Evolutionary conservation across 2,113 vertebrate species (phyloP).

Genomic region (Cisticola juncidis): DNA sequence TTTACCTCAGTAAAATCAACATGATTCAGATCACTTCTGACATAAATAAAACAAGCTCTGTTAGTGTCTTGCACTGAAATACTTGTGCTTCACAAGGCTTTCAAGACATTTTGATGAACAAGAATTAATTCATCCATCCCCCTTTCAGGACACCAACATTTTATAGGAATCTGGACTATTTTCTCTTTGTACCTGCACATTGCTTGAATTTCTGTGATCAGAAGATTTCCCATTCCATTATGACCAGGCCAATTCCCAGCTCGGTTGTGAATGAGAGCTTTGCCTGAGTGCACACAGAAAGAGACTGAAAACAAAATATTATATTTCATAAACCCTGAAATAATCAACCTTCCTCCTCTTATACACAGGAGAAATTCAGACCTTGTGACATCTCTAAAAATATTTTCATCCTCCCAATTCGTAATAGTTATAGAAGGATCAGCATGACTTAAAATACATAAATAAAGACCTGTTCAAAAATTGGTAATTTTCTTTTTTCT

Average conservation of each 20-base stretch:
- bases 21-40: background rate
- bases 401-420: background rate
- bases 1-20: background rate
- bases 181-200: accelerated
- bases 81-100: background rate
- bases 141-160: background rate
- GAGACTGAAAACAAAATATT: background rate
- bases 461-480: background rate
- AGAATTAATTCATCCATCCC: background rate
- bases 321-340: background rate
- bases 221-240: background rate
- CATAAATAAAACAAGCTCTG: background rate
- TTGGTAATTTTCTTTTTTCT: background rate
- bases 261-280: background rate
- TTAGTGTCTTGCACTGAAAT: background rate
- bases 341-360: background rate
- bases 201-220: background rate
- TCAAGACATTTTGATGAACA: background rate
- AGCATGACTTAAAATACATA: background rate
- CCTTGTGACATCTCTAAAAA: background rate
- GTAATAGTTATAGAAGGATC: background rate
- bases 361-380: background rate
- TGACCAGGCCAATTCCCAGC: background rate
- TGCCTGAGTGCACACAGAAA: background rate
- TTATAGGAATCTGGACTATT: background rate